A percentile compares a stretch with the other conserved stretches of the same genome.
Conservation (phyloP, 2,113 vertebrate genomes). For the Anser brachyrhynchus region DNA sequence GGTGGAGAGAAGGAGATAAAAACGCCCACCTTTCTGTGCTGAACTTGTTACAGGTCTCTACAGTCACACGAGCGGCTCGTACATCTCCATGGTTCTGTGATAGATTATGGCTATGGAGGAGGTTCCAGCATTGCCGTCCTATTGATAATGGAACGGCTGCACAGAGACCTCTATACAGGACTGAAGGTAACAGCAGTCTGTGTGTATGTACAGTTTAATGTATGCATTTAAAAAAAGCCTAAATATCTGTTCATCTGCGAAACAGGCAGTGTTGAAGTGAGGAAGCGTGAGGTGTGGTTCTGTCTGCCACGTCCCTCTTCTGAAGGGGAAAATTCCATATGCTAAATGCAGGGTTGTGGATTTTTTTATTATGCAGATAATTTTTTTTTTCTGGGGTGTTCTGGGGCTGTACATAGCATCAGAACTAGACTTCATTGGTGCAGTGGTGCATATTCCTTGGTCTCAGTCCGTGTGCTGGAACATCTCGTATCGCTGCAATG, state of each 20-base stretch:
- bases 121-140: slow-evolving; percentile 95
- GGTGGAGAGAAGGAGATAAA: neutral
- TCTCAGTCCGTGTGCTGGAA: neutral
- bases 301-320: too few relatives aligned
- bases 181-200: slow-evolving; percentile 83
- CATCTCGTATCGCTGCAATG: neutral
- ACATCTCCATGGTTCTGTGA: slow-evolving; percentile 95
- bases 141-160: slow-evolving; percentile 95
- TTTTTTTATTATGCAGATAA: neutral
- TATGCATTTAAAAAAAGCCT: neutral
- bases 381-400: neutral
- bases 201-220: neutral
- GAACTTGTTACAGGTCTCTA: slow-evolving; percentile 80
- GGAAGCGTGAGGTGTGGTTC: too few relatives aligned
- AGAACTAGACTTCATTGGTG: neutral
- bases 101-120: slow-evolving; percentile 90
- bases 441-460: neutral
- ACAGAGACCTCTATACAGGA: slow-evolving; percentile 95
- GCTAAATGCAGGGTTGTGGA: too few relatives aligned
- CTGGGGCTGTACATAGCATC: too few relatives aligned
- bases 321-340: neutral
- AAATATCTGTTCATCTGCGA: neutral
- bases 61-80: slow-evolving; percentile 93
- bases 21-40: neutral
- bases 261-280: neutral